Conservation (phyloP, 2,113 vertebrate genomes). For the Puma concolor region DNA sequence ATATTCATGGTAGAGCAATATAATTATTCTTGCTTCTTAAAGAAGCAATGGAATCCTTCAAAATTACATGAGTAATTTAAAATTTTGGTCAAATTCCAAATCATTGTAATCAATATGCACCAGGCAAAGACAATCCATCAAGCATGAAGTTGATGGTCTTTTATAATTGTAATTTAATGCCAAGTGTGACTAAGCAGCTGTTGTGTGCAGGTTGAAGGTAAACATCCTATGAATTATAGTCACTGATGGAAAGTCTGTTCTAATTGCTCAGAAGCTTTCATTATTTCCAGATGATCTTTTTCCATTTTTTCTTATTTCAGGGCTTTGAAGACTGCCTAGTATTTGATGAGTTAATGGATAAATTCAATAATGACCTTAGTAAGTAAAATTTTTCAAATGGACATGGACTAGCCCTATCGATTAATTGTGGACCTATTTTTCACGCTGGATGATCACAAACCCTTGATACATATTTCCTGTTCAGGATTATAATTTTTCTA, state of each 20-base stretch:
- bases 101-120: background rate
- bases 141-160: background rate
- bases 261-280: background rate
- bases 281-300: constrained; percentile 19
- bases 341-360: constrained; percentile 95
- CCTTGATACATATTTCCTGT: background rate
- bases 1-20: background rate
- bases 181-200: background rate
- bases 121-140: background rate
- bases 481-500: background rate
- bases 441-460: background rate
- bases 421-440: background rate
- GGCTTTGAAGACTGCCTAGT: constrained; percentile 99
- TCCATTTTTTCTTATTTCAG: constrained; percentile 80
- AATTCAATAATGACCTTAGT: constrained; percentile 93
- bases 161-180: background rate
- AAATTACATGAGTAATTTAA: background rate
- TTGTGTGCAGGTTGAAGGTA: background rate
- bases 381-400: constrained; percentile 78
- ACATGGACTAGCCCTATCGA: background rate
- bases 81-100: background rate
- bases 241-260: background rate
- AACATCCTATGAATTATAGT: background rate
- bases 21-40: background rate
- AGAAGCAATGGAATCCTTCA: background rate